Conservation (phyloP, 2,888 invertebrate species). For the Troides oblongomaculatus region DNA sequence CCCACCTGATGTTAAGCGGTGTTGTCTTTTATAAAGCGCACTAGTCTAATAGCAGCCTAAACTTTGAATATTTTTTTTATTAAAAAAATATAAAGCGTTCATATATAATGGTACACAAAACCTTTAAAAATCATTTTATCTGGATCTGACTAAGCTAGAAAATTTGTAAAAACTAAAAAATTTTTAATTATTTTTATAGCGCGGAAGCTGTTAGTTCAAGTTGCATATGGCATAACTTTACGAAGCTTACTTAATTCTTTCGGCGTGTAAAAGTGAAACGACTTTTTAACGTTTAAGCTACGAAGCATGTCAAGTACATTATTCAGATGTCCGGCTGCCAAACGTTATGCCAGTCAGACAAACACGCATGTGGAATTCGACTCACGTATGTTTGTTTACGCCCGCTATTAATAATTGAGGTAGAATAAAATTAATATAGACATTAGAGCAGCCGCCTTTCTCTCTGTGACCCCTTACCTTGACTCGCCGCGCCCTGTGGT, state of each 20-base stretch:
- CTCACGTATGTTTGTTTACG: slow-evolving; percentile 26
- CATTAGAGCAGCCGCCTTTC: slow-evolving; percentile 65
- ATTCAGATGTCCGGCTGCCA: slow-evolving; percentile 26
- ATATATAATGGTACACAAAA: no score
- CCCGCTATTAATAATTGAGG: slow-evolving; percentile 35
- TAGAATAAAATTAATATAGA: slow-evolving; percentile 60
- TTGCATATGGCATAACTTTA: not conserved
- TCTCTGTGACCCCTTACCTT: slow-evolving; percentile 72
- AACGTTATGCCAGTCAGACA: slow-evolving; percentile 12
- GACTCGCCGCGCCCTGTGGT: slow-evolving; percentile 73
- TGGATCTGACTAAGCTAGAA: no score
- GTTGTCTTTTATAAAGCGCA: no score
- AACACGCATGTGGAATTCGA: slow-evolving; percentile 21
- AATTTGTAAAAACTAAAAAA: no score
- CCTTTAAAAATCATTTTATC: no score
- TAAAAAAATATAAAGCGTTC: no score
- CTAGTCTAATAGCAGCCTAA: no score
- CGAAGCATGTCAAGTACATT: slow-evolving; percentile 13
- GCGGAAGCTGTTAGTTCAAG: not conserved
- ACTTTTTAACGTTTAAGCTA: not conserved
- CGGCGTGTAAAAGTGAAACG: not conserved
- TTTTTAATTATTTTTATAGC: no score
- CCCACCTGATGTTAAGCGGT: no score
- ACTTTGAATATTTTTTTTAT: no score
- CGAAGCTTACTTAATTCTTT: not conserved